Base-by-base conservation (phyloP, 2,797 vertebrate genomes). In the Otus scops region DNA sequence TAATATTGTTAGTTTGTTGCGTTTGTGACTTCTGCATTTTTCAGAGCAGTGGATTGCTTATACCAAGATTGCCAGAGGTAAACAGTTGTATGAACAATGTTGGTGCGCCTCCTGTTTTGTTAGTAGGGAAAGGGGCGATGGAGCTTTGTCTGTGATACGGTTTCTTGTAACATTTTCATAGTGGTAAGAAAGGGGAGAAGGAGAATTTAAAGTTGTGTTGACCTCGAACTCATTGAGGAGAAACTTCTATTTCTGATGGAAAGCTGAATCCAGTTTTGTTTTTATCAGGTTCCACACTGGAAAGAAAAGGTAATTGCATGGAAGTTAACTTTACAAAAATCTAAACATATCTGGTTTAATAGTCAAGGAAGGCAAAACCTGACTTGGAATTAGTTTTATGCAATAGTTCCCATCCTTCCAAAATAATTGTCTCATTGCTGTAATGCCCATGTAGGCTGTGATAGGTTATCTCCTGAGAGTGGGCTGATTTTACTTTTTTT, bases 121-220 rank as follows among this genome's bases (percentile, higher is more conserved):
- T 59, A 16, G 39, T 7, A 43, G 39, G 12, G 28, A 39, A 32
- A 38, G 12, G 16, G 28, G 11, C 0, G 3, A 22, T 51, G 59
- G 20, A 61, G 30, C 43, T 67, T 83, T 1, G 0, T 43, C 54
- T 20, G 11, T 26, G 54, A 7, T 39, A 26, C 0, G 1, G 4
- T 41, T 69, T n/a, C 56, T 75, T 1, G 0, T 41, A 67, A 38
- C 6, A 3, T 47, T 34, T 36, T 70, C 4, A 2, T 26, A 39
- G n/a, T 50, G 68, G 11, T 69, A 61, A 60, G 65, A 48, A 56
- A 38, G 65, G 12, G 36, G 43, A n/a, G 47, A 18, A 57, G 19
- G 24, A n/a, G 30, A 11, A 21, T 71, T 61, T 76, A n/a, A 71
- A 68, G 5, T 4, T 56, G 22, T 18, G 8, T 59, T 89, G 43